These are phyloP conservation scores for Drosophila tani DNA, from an alignment of 1,140 invertebrate species.

Conservation along the genomic window DNA sequence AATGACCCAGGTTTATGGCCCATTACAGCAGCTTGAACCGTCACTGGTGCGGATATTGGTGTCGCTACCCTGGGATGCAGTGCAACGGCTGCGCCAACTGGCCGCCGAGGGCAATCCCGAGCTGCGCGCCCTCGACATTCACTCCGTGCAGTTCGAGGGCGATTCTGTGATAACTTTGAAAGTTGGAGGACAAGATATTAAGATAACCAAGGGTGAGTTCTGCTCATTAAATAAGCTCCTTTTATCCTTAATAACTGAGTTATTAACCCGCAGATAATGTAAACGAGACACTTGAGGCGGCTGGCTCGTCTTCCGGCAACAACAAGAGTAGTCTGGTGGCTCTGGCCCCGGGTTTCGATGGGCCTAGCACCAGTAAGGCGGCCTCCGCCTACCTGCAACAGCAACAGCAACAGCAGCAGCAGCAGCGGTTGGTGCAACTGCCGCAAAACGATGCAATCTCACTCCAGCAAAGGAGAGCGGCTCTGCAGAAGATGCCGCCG, in stretches of 20 bases:
- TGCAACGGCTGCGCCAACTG: constrained; percentile 93
- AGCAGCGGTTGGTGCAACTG: constrained; percentile 54
- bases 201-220: constrained; percentile 87
- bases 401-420: constrained; percentile 41
- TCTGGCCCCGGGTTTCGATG: constrained; percentile 61
- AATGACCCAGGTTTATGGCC: constrained; percentile 20
- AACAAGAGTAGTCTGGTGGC: constrained; percentile 58
- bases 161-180: constrained; percentile 97
- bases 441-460: constrained; percentile 69
- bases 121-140: constrained; percentile 95
- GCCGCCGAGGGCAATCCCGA: constrained; percentile 95
- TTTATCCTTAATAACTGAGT: not conserved
- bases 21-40: constrained; percentile 93
- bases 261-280: constrained; percentile 54
- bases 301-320: constrained; percentile 76
- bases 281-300: constrained; percentile 76
- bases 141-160: constrained; percentile 98
- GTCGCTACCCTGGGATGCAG: constrained; percentile 97
- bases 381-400: constrained; percentile 71
- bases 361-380: constrained; percentile 73
- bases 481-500: constrained; percentile 60
- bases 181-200: constrained; percentile 91
- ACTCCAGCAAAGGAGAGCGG: constrained; percentile 61
- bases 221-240: accelerated
- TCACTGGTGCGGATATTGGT: constrained; percentile 97